Conservation (phyloP, 2,797 vertebrate species). For the Vespertilio murinus region DNA sequence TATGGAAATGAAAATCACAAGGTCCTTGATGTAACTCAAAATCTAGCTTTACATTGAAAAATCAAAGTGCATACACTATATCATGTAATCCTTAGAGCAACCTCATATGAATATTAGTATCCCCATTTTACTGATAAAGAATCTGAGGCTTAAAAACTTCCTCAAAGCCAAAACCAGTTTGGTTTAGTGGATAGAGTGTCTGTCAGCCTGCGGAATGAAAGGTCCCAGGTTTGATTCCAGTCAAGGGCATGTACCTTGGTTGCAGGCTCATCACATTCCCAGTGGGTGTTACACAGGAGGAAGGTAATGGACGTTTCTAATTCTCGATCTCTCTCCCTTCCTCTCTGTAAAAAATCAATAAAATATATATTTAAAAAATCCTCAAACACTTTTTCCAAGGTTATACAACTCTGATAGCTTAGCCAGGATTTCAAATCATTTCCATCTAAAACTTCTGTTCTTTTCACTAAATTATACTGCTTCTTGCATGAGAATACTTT, state of each 20-base stretch:
- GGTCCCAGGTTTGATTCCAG: no score
- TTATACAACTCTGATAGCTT: neutral
- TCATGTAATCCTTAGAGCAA: neutral
- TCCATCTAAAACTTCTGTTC: neutral
- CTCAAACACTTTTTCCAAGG: neutral
- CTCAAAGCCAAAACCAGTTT: no score
- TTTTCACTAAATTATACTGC: neutral
- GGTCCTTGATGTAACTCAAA: neutral
- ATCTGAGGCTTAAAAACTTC: neutral
- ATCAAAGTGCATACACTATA: neutral
- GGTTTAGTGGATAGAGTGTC: no score
- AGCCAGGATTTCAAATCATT: neutral
- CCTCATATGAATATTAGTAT: neutral
- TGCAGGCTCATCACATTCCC: no score
- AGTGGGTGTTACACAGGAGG: no score
- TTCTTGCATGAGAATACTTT: neutral
- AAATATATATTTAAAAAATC: no score
- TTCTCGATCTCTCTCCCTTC: no score
- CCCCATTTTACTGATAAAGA: neutral
- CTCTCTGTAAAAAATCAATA: no score
- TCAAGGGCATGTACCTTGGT: no score
- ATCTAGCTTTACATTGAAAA: neutral
- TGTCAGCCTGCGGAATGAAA: no score
- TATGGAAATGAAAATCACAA: neutral
- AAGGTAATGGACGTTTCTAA: no score